Conservation (phyloP, 2,113 vertebrate genomes). For the Xenopus borealis region DNA sequence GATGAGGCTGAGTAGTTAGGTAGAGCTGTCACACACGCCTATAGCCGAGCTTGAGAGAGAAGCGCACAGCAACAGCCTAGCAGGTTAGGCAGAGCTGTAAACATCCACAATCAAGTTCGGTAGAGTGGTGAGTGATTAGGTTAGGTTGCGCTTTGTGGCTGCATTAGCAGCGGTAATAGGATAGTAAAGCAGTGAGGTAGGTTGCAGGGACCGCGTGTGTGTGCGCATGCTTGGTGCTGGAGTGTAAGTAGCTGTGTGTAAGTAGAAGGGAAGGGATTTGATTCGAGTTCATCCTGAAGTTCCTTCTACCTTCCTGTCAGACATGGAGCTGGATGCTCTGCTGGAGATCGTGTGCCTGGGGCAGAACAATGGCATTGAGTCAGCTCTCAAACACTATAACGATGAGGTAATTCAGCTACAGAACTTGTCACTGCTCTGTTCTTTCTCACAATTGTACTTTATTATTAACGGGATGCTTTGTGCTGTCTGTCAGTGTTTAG, state of each 20-base stretch:
- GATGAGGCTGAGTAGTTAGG: too few relatives aligned
- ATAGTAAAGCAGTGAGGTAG: background rate
- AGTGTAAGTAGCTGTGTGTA: background rate
- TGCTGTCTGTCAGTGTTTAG: too few relatives aligned
- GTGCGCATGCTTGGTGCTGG: slow-evolving; percentile 9
- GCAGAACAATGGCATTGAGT: slow-evolving; percentile 55
- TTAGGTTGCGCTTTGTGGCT: slow-evolving; percentile 2
- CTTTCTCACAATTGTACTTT: too few relatives aligned
- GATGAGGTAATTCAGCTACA: slow-evolving; percentile 61
- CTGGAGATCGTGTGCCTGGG: slow-evolving; percentile 57
- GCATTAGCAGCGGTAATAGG: too few relatives aligned
- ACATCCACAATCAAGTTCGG: background rate
- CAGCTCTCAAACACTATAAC: slow-evolving; percentile 63
- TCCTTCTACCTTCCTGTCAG: slow-evolving; percentile 28
- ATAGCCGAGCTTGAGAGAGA: too few relatives aligned
- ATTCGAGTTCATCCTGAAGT: background rate
- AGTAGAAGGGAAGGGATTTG: background rate
- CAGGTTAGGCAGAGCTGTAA: background rate
- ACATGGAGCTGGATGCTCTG: slow-evolving; percentile 58
- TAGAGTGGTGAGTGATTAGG: background rate
- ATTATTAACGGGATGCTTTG: too few relatives aligned
- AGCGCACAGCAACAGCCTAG: background rate
- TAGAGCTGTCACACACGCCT: too few relatives aligned
- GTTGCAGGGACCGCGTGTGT: background rate
- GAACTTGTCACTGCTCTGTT: too few relatives aligned